Evolutionary conservation across 2,797 vertebrate species (phyloP).

Genomic region (Labeo calbasu): DNA sequence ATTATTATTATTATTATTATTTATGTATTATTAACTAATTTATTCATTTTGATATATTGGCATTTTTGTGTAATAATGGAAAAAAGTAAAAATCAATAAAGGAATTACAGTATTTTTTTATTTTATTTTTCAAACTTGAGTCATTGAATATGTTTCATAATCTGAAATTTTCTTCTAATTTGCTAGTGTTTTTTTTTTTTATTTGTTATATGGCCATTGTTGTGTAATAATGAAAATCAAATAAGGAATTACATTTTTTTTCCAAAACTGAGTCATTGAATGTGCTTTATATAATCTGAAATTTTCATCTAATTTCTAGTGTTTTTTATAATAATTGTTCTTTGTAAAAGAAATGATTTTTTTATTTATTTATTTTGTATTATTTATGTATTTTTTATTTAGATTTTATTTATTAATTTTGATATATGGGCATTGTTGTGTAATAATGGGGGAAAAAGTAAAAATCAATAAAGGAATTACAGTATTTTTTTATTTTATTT

Average conservation of each 20-base stretch:
- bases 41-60: too few relatives aligned
- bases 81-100: neutral
- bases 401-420: too few relatives aligned
- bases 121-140: neutral
- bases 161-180: neutral
- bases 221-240: neutral
- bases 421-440: neutral
- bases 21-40: too few relatives aligned
- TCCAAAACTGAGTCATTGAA: neutral
- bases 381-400: too few relatives aligned
- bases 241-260: neutral
- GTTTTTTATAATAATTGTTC: too few relatives aligned
- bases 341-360: too few relatives aligned
- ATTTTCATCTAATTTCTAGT: neutral
- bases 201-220: neutral
- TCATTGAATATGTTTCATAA: neutral
- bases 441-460: too few relatives aligned
- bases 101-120: neutral
- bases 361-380: too few relatives aligned
- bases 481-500: too few relatives aligned
- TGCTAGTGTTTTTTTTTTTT: neutral
- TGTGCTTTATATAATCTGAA: neutral
- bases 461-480: neutral
- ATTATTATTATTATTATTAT: too few relatives aligned
- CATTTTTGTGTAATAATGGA: neutral